Evolutionary conservation across 2,888 invertebrate genomes (phyloP).

Genomic region (Brachylomia viminalis): DNA sequence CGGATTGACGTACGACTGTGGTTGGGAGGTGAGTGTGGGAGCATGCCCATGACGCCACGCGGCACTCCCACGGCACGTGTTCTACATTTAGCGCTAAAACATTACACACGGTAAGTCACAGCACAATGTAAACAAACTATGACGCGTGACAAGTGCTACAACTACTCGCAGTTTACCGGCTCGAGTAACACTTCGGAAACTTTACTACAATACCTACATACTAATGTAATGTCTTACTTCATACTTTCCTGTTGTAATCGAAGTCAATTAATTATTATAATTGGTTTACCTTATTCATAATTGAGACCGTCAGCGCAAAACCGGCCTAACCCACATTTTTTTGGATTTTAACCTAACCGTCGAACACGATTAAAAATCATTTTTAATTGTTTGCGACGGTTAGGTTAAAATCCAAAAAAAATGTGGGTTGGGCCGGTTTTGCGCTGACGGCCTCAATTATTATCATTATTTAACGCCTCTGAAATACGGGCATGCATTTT

Average conservation of each 20-base stretch:
- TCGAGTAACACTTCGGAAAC: conserved; percentile 12
- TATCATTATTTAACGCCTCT: conserved; percentile 29
- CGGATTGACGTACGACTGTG: conserved; percentile 23
- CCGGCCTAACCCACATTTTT: no score
- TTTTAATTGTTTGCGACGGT: no score
- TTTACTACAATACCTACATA: background rate
- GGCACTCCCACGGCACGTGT: conserved; percentile 21
- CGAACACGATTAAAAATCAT: no score
- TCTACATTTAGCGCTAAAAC: background rate
- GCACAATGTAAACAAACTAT: conserved; percentile 28
- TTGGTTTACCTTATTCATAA: conserved; percentile 42
- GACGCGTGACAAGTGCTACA: background rate
- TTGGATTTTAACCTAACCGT: no score
- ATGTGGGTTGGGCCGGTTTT: no score
- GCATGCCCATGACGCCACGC: background rate
- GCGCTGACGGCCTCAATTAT: no score
- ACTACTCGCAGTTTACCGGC: conserved; percentile 13
- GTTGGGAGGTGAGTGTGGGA: conserved; percentile 1
- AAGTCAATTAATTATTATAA: conserved; percentile 40
- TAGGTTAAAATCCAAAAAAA: no score
- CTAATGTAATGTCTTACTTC: conserved; percentile 34
- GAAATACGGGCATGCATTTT: conserved; percentile 25
- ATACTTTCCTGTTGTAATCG: conserved; percentile 46
- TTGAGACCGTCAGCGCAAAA: no score
- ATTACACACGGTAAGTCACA: background rate